phyloP scores from a whole-genome alignment of 2,113 vertebrate genomes.

The Corythaixoides concolor region DNA sequence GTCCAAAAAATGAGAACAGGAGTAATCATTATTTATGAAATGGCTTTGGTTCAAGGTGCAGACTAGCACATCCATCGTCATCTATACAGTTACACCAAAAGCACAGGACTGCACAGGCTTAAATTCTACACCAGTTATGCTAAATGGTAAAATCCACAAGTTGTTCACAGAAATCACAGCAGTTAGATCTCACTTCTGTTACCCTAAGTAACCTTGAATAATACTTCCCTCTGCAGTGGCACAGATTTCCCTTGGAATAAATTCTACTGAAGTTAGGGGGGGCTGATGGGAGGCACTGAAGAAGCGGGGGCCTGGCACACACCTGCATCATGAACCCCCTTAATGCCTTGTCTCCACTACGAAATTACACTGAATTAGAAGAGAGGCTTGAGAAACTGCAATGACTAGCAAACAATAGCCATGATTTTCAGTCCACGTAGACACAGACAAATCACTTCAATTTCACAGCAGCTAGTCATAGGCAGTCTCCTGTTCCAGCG shows the following conservation, averaged over 20 bases:
- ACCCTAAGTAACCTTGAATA: background rate
- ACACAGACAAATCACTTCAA: slow-evolving; percentile 24
- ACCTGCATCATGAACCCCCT: background rate
- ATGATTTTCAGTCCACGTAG: background rate
- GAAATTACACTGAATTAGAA: background rate
- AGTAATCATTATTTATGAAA: background rate
- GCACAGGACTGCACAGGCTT: background rate
- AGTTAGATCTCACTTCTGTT: background rate
- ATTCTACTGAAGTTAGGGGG: background rate
- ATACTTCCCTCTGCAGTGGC: background rate
- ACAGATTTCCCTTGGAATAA: background rate
- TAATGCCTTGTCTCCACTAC: background rate
- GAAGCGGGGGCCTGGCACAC: background rate
- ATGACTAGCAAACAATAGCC: background rate
- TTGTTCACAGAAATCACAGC: background rate
- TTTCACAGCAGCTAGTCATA: slow-evolving; percentile 30
- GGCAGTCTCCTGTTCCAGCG: background rate
- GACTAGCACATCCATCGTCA: background rate
- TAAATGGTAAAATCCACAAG: background rate
- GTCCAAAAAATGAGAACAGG: background rate
- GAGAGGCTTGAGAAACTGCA: background rate
- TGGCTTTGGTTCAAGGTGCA: background rate
- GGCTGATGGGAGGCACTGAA: background rate
- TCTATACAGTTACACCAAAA: background rate
- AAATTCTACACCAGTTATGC: background rate